These are phyloP conservation scores for Colossoma macropomum DNA, from an alignment of 2,113 vertebrate species.

Conservation along the genomic window DNA sequence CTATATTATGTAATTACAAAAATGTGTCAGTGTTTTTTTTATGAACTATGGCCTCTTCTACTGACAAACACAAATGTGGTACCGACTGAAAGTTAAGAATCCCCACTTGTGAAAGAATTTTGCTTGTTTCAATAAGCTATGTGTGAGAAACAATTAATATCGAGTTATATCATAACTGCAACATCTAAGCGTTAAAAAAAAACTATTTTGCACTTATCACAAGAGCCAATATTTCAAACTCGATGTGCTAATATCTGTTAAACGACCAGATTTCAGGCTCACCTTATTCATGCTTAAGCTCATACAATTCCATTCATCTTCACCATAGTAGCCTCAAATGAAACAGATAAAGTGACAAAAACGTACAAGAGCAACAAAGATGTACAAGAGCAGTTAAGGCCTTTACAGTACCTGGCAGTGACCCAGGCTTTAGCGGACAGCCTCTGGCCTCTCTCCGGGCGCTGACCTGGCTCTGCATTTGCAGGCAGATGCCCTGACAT, in stretches of 20 bases:
- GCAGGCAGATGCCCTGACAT: slow-evolving; percentile 69
- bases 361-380: not conserved
- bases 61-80: too few relatives aligned
- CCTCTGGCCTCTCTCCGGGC: slow-evolving; percentile 22
- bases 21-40: too few relatives aligned
- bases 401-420: not conserved
- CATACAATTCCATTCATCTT: not conserved
- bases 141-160: too few relatives aligned
- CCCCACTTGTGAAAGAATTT: too few relatives aligned
- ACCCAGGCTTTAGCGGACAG: slow-evolving; percentile 22
- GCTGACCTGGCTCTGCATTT: slow-evolving; percentile 39
- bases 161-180: too few relatives aligned
- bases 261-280: not conserved
- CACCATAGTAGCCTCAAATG: not conserved
- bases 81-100: too few relatives aligned
- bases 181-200: too few relatives aligned
- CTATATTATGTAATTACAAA: not conserved
- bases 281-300: not conserved
- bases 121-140: too few relatives aligned
- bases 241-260: not conserved
- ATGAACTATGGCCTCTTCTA: too few relatives aligned
- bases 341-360: too few relatives aligned
- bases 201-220: not conserved
- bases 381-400: not conserved
- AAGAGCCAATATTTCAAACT: not conserved